phyloP scores from a whole-genome alignment of 2,113 vertebrate genomes.

The Gnathonemus echidnorhynchus region DNA sequence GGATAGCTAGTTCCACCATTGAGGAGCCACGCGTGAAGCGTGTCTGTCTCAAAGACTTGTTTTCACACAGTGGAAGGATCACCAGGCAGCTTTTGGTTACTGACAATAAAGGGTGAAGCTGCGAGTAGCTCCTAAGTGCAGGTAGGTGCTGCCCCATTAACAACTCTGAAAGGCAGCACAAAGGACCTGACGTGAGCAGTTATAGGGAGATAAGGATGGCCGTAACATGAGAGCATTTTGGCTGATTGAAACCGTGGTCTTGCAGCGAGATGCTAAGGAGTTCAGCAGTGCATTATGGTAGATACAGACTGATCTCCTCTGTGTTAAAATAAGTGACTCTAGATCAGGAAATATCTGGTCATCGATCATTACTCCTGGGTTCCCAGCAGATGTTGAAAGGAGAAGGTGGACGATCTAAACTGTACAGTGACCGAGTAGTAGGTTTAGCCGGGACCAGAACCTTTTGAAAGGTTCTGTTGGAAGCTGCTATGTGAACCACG shows the following conservation, averaged over 20 bases:
- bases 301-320: not conserved
- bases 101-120: not conserved
- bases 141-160: not conserved
- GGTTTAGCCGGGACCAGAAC: not conserved
- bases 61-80: not conserved
- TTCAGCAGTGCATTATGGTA: not conserved
- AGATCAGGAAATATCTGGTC: not conserved
- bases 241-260: not conserved
- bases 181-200: not conserved
- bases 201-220: not conserved
- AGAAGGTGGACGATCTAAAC: not conserved
- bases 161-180: not conserved
- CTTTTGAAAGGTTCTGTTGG: not conserved
- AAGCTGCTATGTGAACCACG: not conserved
- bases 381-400: not conserved
- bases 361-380: not conserved
- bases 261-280: not conserved
- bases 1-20: not conserved
- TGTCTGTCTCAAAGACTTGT: not conserved
- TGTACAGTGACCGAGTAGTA: not conserved
- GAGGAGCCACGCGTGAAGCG: not conserved
- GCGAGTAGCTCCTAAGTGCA: not conserved
- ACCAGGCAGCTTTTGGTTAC: not conserved
- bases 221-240: not conserved
- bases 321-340: not conserved